These are phyloP conservation scores for Drosophila burlai DNA, from an alignment of 1,140 invertebrate species.

Conservation along the genomic window DNA sequence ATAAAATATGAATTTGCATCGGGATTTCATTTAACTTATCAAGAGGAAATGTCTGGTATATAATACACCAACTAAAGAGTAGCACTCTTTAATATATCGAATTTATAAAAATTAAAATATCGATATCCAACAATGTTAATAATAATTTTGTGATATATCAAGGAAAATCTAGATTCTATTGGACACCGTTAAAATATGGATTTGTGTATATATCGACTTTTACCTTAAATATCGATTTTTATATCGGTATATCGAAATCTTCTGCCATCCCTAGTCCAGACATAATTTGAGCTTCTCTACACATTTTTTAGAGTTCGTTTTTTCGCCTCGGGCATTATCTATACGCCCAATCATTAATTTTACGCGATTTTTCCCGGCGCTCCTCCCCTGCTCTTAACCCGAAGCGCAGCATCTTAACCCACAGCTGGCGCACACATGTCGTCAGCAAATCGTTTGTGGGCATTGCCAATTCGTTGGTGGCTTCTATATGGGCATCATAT, in stretches of 20 bases:
- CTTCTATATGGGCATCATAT: constrained; percentile 32
- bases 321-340: constrained; percentile 28
- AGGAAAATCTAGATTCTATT: too few relatives aligned
- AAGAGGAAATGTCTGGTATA: too few relatives aligned
- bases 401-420: constrained; percentile 20
- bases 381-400: constrained; percentile 4
- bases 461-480: constrained; percentile 63
- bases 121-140: not conserved
- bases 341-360: constrained; percentile 55
- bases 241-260: not conserved
- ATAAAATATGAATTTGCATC: too few relatives aligned
- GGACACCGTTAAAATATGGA: too few relatives aligned
- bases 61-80: too few relatives aligned
- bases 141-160: not conserved
- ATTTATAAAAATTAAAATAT: not conserved
- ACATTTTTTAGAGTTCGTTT: not conserved
- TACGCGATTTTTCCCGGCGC: constrained; percentile 36
- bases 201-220: too few relatives aligned
- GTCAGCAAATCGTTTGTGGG: constrained; percentile 48
- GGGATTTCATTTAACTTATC: not conserved
- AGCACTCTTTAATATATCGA: not conserved
- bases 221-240: not conserved
- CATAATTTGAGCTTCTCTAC: not conserved
- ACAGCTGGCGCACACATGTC: constrained; percentile 76
- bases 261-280: not conserved